Evolutionary conservation across 1,140 invertebrate genomes (phyloP).

Genomic region (Platorchestia sp.): DNA sequence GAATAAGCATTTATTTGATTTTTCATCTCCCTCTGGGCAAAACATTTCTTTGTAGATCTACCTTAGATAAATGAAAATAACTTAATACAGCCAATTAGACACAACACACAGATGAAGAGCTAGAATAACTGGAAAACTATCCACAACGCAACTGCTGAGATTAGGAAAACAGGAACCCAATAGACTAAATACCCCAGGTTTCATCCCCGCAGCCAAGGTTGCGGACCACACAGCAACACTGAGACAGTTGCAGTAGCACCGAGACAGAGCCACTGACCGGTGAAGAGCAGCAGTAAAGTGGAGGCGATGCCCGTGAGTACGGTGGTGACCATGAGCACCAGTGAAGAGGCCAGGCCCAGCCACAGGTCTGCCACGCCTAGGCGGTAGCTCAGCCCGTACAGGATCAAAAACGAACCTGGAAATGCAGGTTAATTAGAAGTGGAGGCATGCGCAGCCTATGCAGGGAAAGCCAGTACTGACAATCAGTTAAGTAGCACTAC

Average conservation of each 20-base stretch:
- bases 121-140: too few species aligned
- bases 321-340: not conserved
- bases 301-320: not conserved
- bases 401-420: not conserved
- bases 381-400: not conserved
- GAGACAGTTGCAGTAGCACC: not conserved
- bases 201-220: not conserved
- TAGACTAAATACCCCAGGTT: too few species aligned
- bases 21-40: too few species aligned
- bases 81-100: too few species aligned
- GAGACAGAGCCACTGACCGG: not conserved
- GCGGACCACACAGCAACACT: not conserved
- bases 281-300: not conserved
- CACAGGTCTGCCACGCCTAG: not conserved
- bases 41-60: too few species aligned
- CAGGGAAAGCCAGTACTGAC: not conserved
- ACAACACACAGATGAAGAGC: too few species aligned
- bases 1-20: too few species aligned
- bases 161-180: too few species aligned
- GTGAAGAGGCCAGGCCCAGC: not conserved
- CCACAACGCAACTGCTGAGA: too few species aligned
- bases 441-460: not conserved
- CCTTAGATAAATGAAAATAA: too few species aligned
- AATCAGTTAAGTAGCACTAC: not conserved
- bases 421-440: not conserved